phyloP scores from a whole-genome alignment of 1,140 invertebrate genomes.

The Limonius californicus region DNA sequence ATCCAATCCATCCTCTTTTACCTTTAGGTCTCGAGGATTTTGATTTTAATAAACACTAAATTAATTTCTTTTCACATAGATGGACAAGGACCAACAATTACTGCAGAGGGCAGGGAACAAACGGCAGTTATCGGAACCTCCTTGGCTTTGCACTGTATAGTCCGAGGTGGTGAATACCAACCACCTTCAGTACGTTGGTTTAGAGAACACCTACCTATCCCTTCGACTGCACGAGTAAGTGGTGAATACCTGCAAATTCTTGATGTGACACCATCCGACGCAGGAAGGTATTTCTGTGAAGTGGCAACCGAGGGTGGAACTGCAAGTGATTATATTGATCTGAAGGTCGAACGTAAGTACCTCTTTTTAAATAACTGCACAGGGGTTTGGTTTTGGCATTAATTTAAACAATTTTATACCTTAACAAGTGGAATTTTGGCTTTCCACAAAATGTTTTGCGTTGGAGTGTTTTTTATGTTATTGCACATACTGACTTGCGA shows the following conservation, averaged over 20 bases:
- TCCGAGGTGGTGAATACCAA: conserved; percentile 38
- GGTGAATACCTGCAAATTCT: conserved; percentile 49
- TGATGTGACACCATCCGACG: conserved; percentile 57
- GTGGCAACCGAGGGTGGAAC: conserved; percentile 51
- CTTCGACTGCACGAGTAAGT: conserved; percentile 47
- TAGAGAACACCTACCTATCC: conserved; percentile 50
- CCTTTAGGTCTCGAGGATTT: no score
- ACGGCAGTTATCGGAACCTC: conserved; percentile 53
- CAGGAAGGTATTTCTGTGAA: conserved; percentile 68
- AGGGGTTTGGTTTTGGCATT: no score
- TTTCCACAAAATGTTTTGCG: no score
- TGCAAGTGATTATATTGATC: conserved; percentile 59
- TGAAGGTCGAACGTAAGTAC: conserved; percentile 67
- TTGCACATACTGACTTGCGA: neutral
- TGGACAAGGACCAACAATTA: conserved; percentile 42
- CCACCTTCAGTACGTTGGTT: conserved; percentile 50
- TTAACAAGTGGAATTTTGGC: no score
- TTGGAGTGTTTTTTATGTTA: conserved; percentile 2
- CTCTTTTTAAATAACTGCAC: neutral
- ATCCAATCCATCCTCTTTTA: no score
- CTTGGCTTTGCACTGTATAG: conserved; percentile 56
- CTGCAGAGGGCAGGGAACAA: conserved; percentile 47
- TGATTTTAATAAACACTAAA: no score
- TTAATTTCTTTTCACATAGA: no score
- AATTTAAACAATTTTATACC: no score